A percentile compares a stretch with the other conserved stretches of the same genome.
Conservation (phyloP, 2,113 vertebrate genomes). For the Cebus imitator region DNA sequence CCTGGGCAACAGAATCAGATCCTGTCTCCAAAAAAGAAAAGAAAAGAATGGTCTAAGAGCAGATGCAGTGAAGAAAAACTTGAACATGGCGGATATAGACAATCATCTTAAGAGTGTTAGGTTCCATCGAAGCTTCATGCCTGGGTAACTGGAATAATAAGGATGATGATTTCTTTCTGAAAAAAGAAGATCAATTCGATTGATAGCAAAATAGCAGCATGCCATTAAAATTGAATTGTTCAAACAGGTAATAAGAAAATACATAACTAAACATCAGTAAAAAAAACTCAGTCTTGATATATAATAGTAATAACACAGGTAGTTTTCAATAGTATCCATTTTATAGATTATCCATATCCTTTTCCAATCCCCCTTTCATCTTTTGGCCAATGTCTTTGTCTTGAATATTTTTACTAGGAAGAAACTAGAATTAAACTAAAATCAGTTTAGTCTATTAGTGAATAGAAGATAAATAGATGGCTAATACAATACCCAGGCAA, state of each 20-base stretch:
- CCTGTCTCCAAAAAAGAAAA: no score
- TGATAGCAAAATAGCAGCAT: constrained; percentile 12
- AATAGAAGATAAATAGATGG: neutral
- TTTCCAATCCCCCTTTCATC: neutral
- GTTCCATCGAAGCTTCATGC: neutral
- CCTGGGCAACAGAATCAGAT: no score
- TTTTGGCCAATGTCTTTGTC: neutral
- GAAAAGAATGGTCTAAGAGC: neutral
- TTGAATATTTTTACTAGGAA: neutral
- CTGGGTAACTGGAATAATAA: neutral
- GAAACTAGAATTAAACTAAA: neutral
- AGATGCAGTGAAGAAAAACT: neutral
- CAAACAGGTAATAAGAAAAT: neutral
- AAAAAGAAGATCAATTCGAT: constrained; percentile 31
- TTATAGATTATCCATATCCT: neutral
- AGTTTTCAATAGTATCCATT: neutral
- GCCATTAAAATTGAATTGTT: neutral
- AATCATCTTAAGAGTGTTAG: neutral
- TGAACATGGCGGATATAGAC: neutral
- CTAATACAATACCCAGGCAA: neutral
- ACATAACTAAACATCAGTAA: neutral
- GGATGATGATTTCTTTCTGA: neutral
- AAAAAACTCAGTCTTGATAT: neutral
- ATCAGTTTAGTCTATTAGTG: neutral
- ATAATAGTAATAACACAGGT: neutral